Evolutionary conservation across 2,113 vertebrate genomes (phyloP).

Genomic region (Axis porcinus): DNA sequence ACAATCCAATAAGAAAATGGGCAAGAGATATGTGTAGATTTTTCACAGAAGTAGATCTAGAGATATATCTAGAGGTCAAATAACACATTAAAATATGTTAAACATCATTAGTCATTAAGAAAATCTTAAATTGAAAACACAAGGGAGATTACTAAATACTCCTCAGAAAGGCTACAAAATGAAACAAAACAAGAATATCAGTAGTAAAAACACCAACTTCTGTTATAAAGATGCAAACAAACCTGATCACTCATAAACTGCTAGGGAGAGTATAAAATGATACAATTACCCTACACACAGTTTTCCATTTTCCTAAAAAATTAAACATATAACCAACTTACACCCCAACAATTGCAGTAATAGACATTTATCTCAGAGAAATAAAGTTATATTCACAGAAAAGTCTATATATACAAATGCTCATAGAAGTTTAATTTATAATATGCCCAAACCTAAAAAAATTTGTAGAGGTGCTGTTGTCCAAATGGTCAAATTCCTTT

Average conservation of each 20-base stretch:
- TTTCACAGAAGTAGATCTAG: not conserved
- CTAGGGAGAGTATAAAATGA: not conserved
- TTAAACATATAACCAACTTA: not conserved
- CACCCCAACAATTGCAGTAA: not conserved
- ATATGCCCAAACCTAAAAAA: not conserved
- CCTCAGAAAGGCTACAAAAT: not conserved
- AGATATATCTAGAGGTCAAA: not conserved
- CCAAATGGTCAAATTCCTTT: not conserved
- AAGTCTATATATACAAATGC: not conserved
- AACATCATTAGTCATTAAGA: not conserved
- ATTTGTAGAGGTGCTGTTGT: not conserved
- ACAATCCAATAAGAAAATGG: not conserved
- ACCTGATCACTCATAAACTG: not conserved
- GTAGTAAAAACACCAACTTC: not conserved
- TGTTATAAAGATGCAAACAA: not conserved
- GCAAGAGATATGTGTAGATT: not conserved
- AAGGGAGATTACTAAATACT: not conserved
- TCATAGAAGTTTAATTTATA: not conserved
- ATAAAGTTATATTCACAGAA: not conserved
- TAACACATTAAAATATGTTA: not conserved
- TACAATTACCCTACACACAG: not conserved
- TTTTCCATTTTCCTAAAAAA: not conserved
- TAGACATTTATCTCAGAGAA: not conserved
- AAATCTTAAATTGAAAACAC: not conserved
- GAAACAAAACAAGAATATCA: not conserved